A percentile compares a stretch with the other conserved stretches of the same genome.
Evolutionary conservation across 2,113 vertebrate genomes (phyloP).

Genomic region (Anhinga rufa): DNA sequence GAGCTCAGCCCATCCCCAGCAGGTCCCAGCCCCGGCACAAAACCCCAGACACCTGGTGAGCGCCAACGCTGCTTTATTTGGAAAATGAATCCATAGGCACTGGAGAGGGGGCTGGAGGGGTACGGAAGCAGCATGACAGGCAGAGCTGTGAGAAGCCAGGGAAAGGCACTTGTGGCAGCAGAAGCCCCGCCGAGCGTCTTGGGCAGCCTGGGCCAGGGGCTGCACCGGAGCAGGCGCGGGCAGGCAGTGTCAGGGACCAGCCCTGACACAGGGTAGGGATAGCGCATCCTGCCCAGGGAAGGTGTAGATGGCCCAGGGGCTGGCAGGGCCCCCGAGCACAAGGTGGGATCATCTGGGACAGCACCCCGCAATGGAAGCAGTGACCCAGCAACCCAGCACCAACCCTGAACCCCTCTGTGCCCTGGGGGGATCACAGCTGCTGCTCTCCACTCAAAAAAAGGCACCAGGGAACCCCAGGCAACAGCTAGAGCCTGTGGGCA

Average conservation of each 20-base stretch:
- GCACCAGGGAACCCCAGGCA: neutral
- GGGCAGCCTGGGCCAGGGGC: neutral
- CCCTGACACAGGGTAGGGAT: neutral
- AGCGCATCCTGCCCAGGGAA: neutral
- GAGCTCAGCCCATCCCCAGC: neutral
- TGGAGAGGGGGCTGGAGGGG: neutral
- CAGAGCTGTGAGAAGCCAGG: neutral
- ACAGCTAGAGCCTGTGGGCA: neutral
- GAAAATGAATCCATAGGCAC: slow-evolving; percentile 8
- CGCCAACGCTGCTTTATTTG: slow-evolving; percentile 8
- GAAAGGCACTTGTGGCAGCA: slow-evolving; percentile 2
- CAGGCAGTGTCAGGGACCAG: neutral
- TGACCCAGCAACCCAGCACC: neutral
- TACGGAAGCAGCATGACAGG: neutral
- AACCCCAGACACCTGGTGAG: neutral
- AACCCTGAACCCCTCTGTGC: neutral
- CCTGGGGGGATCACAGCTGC: neutral
- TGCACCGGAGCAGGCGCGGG: neutral
- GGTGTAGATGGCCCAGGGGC: neutral
- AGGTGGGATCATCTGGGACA: neutral
- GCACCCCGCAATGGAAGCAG: neutral
- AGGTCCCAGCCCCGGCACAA: neutral
- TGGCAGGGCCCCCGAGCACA: neutral
- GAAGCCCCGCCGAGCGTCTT: neutral
- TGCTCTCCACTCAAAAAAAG: neutral